A percentile compares a stretch with the other conserved stretches of the same genome.
Evolutionary conservation across 2,888 invertebrate genomes (phyloP).

Genomic region (Orgyia antiqua): DNA sequence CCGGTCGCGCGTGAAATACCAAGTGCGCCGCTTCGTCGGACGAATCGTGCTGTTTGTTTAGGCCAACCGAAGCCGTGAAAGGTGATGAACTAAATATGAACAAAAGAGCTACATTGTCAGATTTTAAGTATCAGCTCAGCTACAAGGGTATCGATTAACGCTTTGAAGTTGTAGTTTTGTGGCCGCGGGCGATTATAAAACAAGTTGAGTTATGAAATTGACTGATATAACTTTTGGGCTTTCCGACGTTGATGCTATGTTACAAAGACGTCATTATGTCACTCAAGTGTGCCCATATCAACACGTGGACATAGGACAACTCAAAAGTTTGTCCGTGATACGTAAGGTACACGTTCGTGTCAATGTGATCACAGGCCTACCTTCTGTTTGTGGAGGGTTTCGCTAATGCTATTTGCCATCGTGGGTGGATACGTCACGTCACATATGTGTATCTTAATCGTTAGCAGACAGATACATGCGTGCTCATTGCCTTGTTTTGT

Average conservation of each 20-base stretch:
- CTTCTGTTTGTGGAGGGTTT: slow-evolving; percentile 60
- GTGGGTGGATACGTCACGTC: slow-evolving; percentile 58
- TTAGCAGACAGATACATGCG: slow-evolving; percentile 61
- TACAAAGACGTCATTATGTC: slow-evolving; percentile 38
- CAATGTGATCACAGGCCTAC: slow-evolving; percentile 59
- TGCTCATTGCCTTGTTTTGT: slow-evolving; percentile 59
- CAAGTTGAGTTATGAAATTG: slow-evolving; percentile 18
- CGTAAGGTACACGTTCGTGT: slow-evolving; percentile 40
- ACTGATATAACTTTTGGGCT: too few species aligned
- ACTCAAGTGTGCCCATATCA: slow-evolving; percentile 42
- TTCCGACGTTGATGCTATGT: slow-evolving; percentile 26
- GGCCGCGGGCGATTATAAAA: slow-evolving; percentile 21
- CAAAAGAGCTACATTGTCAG: slow-evolving; percentile 43
- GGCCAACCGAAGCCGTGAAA: slow-evolving; percentile 54
- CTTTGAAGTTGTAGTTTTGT: slow-evolving; percentile 17
- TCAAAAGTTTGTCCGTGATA: slow-evolving; percentile 42
- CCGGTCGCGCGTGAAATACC: slow-evolving; percentile 73
- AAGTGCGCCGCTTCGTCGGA: slow-evolving; percentile 72
- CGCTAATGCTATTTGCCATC: slow-evolving; percentile 67
- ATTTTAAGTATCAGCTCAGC: slow-evolving; percentile 52
- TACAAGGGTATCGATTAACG: slow-evolving; percentile 31
- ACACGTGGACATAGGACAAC: slow-evolving; percentile 41
- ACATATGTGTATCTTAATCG: slow-evolving; percentile 69
- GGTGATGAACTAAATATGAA: slow-evolving; percentile 66
- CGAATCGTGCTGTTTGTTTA: slow-evolving; percentile 73